Base-by-base conservation (phyloP, 1,140 invertebrate species). In the Dufourea novaeangliae region DNA sequence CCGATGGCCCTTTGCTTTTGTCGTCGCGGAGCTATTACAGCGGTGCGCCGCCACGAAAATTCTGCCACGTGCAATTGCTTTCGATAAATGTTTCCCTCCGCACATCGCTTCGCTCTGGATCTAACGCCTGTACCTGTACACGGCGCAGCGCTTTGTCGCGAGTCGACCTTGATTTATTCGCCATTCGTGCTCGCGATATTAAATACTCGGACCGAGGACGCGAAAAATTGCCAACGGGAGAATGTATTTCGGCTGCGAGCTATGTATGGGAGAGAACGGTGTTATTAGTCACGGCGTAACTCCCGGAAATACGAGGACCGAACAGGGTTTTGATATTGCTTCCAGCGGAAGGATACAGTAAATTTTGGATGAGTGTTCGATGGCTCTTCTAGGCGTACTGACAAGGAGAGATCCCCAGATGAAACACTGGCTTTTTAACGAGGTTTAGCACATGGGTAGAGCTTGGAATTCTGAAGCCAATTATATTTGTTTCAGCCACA, bases 1-100 rank as follows among this genome's bases (percentile, higher is more conserved):
- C 46, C n/a, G 46, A n/a, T 20, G 29, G 14, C 14, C 54, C 54
- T 57, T 57, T 57, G 54, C 54, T 50, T 63, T 72, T 63, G 70
- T 37, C 34, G 57, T 22, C 17, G 27, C 27, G 54, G n/a, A 17
- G 54, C 54, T 27, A 32, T 57, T 57, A 57, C n/a, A n/a, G n/a
- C n/a, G n/a, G n/a, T 57, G 54, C 27, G 29, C 27, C 54, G 54
- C 27, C 54, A 32, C 54, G 54, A 57, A n/a, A 57, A 57, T 29
- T 27, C 54, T 57, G 54, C 12, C 54, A 6, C 54, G 54, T 32
- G 54, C 54, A 57, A 57, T 32, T 57, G 54, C 54, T 57, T n/a
- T 57, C 54, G 54, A 57, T 57, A 57, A 57, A 57, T 27, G 54
- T 27, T 57, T 57, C 54, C 54, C 46, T 50, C 46, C 46, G 46